phyloP scores from a whole-genome alignment of 2,888 invertebrate genomes.

The Empis livida region DNA sequence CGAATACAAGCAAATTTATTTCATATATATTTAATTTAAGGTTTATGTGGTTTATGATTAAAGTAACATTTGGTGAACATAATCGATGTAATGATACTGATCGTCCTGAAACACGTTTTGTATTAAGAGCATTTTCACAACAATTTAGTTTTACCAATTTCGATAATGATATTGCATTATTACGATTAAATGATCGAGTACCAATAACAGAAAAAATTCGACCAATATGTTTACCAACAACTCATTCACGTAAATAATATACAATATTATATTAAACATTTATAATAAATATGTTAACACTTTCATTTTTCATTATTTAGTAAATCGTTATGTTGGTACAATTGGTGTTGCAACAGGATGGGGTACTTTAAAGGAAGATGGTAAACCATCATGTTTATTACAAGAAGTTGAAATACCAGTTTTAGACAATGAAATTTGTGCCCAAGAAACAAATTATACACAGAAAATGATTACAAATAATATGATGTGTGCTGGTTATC shows the following conservation, averaged over 20 bases:
- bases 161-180: conserved; percentile 74
- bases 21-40: conserved; percentile 39
- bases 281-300: background rate
- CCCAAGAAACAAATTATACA: conserved; percentile 62
- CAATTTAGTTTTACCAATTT: conserved; percentile 77
- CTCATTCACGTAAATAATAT: conserved; percentile 13
- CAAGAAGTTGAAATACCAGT: conserved; percentile 70
- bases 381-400: conserved; percentile 69
- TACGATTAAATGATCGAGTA: conserved; percentile 68
- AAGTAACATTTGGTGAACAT: conserved; percentile 77
- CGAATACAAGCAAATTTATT: background rate
- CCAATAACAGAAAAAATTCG: conserved; percentile 65
- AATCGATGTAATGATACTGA: conserved; percentile 63
- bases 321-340: conserved; percentile 55
- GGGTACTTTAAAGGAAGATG: conserved; percentile 78
- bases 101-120: conserved; percentile 66
- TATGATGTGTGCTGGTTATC: conserved; percentile 77
- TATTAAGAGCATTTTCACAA: conserved; percentile 60
- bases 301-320: conserved; percentile 28
- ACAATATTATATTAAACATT: too few species aligned
- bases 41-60: conserved; percentile 89
- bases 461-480: conserved; percentile 75
- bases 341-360: conserved; percentile 71
- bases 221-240: conserved; percentile 69
- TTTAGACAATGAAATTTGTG: conserved; percentile 51